Evolutionary conservation across 2,888 invertebrate species (phyloP).

Genomic region (Seladonia tumulorum): DNA sequence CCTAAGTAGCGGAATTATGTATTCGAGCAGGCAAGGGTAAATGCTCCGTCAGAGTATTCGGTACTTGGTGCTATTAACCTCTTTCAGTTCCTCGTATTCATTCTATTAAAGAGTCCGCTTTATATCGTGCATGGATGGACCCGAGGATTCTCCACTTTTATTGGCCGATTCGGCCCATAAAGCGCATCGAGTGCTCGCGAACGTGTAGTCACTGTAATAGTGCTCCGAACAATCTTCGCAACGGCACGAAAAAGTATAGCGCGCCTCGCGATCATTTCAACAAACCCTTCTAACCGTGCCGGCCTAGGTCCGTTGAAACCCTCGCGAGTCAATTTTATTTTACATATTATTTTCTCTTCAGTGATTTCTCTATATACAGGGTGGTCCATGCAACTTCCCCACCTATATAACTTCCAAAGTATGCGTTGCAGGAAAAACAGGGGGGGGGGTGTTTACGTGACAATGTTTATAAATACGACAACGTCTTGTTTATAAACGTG

Average conservation of each 20-base stretch:
- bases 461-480: too few relatives aligned
- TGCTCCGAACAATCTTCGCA: background rate
- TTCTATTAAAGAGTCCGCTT: slow-evolving; percentile 32
- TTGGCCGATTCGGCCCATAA: slow-evolving; percentile 35
- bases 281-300: background rate
- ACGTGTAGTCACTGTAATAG: background rate
- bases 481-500: too few relatives aligned
- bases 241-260: background rate
- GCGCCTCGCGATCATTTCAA: background rate
- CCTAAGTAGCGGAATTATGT: slow-evolving; percentile 10
- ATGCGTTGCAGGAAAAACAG: too few relatives aligned
- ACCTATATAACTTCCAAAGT: too few relatives aligned
- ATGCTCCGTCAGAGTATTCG: slow-evolving; percentile 39
- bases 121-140: background rate
- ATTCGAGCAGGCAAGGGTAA: slow-evolving; percentile 33
- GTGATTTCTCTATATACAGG: too few relatives aligned
- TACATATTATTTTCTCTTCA: too few relatives aligned
- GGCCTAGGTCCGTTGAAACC: too few relatives aligned
- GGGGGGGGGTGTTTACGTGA: too few relatives aligned
- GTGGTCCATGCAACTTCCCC: too few relatives aligned
- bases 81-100: slow-evolving; percentile 42
- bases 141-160: slow-evolving; percentile 21
- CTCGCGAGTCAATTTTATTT: too few relatives aligned
- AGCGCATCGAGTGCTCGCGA: background rate
- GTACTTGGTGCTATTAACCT: slow-evolving; percentile 51